A percentile compares a stretch with the other conserved stretches of the same genome.
Evolutionary conservation across 2,797 vertebrate species (phyloP).

Genomic region (Alfaro cultratus): DNA sequence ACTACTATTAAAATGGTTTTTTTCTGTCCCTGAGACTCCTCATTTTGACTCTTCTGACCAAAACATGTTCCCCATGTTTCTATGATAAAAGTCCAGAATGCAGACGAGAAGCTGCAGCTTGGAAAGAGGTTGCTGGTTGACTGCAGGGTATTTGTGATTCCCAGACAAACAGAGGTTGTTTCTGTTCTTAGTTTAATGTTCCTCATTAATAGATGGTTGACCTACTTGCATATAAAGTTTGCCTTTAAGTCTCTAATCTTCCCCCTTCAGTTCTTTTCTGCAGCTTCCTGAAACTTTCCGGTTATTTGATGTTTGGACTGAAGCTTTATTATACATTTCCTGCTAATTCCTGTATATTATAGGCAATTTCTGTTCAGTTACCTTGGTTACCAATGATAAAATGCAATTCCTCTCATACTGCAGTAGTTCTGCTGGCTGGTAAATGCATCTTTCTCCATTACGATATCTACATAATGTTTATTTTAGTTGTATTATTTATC

Average conservation of each 20-base stretch:
- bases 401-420: no score
- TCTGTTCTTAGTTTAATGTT: not conserved
- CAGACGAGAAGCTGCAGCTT: not conserved
- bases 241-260: constrained; percentile 8
- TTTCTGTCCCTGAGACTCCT: not conserved
- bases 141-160: no score
- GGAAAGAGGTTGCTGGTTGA: not conserved
- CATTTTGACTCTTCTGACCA: not conserved
- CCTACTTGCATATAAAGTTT: not conserved
- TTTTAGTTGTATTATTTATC: not conserved
- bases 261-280: constrained; percentile 6
- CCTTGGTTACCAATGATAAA: not conserved
- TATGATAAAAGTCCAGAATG: not conserved
- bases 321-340: not conserved
- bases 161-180: not conserved
- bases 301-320: not conserved
- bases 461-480: not conserved
- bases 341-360: no score
- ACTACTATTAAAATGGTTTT: not conserved
- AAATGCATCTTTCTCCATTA: not conserved
- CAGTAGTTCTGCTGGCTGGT: not conserved
- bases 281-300: constrained; percentile 2
- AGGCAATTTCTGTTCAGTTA: not conserved
- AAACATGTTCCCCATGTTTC: not conserved
- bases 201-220: not conserved